Conservation (phyloP, 2,888 invertebrate species). For the Mythimna loreyi region DNA sequence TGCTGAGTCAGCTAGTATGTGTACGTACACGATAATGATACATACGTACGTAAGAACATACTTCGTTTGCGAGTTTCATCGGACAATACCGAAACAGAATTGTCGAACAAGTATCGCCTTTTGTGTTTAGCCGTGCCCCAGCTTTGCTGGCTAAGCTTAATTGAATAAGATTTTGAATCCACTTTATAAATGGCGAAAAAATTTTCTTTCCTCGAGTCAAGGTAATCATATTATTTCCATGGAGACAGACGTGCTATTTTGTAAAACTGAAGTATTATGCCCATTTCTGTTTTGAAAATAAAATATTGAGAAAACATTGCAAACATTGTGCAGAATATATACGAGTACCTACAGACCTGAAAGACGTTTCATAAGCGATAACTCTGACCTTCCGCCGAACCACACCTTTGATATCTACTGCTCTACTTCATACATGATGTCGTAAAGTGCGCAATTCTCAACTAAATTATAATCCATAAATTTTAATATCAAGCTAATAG, state of each 20-base stretch:
- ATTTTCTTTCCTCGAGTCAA: constrained; percentile 22
- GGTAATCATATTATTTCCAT: constrained; percentile 33
- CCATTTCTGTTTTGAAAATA: constrained; percentile 3
- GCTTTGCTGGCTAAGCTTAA: constrained; percentile 45
- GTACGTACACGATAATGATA: background rate
- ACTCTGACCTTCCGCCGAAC: too few species aligned
- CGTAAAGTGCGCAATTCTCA: too few species aligned
- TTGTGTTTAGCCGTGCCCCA: constrained; percentile 23
- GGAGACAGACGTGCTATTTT: constrained; percentile 14
- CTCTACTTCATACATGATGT: too few species aligned
- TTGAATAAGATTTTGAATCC: constrained; percentile 44
- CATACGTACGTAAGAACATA: background rate
- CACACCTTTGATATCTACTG: too few species aligned
- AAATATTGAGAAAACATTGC: background rate
- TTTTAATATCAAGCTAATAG: too few species aligned
- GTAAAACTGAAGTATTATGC: constrained; percentile 7
- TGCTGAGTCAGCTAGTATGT: too few species aligned
- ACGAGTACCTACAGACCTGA: too few species aligned
- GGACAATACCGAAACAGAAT: constrained; percentile 19
- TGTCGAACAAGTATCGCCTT: constrained; percentile 25
- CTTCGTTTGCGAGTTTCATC: constrained; percentile 15
- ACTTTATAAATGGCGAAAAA: constrained; percentile 33
- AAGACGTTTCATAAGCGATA: too few species aligned
- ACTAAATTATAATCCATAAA: too few species aligned
- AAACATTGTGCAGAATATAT: background rate